Base-by-base conservation (phyloP, 2,888 invertebrate species). In the Acronicta alni region DNA sequence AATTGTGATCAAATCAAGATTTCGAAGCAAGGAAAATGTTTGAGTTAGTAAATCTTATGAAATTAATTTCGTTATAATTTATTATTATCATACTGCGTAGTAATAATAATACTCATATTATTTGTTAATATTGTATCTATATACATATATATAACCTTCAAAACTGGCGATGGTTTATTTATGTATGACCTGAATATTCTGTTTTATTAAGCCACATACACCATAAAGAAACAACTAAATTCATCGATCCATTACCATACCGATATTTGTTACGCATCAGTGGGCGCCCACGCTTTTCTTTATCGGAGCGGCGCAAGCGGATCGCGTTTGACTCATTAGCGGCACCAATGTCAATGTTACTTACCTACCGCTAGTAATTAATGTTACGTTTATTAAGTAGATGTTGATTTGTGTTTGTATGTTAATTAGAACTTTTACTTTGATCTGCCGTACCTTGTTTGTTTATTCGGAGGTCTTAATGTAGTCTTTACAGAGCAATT, bases 321-420 rank as follows among this genome's bases (percentile, higher is more conserved):
- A 72, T 60, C 57, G 67, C 48, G 53, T 69, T 63, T 63, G 61
- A 83, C 68, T 86, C 84, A 87, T 83, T 86, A 86, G 79, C 71
- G 68, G 70, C 78, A 78, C 80, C 89, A 89, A 87, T 87, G 89
- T 89, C 89, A 89, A 86, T 86, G 89, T 81, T 75, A 76, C 67
- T 63, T 58, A 65, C 70, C 69, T 67, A 75, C 67, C 49, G 66
- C 44, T 57, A 44, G 52, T 57, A 67, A 58, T 79, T 71, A 73
- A 69, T 62, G 63, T 70, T 69, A 71, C 72, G 72, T 79, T 75
- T 71, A 73, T 72, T 74, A 74, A 70, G 64, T 64, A 63, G 39
- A 68, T 66, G 66, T 72, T 74, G 72, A 64, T 61, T 69, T 64
- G 49, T 59, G 59, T 55, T 57, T 60, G 57, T 46, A 69, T 72